These are phyloP conservation scores for Drosophila atripex DNA, from an alignment of 2,888 invertebrate species.

Conservation along the genomic window DNA sequence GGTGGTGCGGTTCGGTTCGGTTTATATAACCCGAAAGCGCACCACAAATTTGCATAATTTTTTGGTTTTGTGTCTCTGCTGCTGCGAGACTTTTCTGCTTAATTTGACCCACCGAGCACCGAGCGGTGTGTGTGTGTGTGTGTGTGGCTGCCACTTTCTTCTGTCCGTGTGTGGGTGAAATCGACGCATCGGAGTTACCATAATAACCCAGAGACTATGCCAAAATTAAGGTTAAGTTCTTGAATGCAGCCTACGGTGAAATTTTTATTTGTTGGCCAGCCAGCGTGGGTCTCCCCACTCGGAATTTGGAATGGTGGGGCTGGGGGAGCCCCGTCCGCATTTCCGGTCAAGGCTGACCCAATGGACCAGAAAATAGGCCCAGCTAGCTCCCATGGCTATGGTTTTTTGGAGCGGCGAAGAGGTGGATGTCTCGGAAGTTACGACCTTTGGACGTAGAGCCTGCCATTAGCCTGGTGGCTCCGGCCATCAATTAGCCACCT, in stretches of 20 bases:
- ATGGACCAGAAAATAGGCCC: conserved; percentile 39
- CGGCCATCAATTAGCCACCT: conserved; percentile 15
- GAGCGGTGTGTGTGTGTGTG: conserved; percentile 1
- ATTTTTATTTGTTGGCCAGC: conserved; percentile 27
- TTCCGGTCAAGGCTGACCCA: conserved; percentile 45
- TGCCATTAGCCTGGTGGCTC: neutral
- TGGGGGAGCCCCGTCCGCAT: conserved; percentile 8
- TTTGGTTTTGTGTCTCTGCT: conserved; percentile 25
- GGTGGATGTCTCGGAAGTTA: neutral
- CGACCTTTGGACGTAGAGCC: conserved; percentile 1
- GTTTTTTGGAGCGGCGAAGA: too few relatives aligned
- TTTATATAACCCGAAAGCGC: conserved; percentile 63
- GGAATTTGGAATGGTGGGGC: neutral
- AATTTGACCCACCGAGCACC: conserved; percentile 18
- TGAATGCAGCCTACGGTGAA: conserved; percentile 47
- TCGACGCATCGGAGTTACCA: conserved; percentile 39
- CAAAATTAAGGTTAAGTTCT: conserved; percentile 52
- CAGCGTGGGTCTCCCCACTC: neutral
- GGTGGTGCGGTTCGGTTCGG: neutral
- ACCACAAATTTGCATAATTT: conserved; percentile 63
- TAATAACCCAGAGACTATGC: conserved; percentile 38
- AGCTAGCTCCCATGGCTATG: neutral
- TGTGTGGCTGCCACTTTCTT: conserved; percentile 42
- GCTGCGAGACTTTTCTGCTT: conserved; percentile 25
- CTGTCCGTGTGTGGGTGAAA: conserved; percentile 44